Percentiles rank a stretch among this genome's conserved stretches.
Conservation (phyloP, 1,140 invertebrate genomes). For the Hermatobates lingyangjiaoensis region DNA sequence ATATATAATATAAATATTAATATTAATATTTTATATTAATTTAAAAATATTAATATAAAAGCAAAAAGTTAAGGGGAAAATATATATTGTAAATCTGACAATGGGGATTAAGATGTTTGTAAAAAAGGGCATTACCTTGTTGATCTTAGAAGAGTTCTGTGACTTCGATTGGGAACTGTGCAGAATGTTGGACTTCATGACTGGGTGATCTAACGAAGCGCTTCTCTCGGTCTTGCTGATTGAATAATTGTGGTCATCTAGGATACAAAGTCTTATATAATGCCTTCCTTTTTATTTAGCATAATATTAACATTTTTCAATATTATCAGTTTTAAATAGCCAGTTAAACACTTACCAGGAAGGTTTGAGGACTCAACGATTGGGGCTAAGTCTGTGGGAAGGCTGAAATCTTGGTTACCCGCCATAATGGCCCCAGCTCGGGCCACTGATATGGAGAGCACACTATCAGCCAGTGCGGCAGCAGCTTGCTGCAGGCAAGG, state of each 20-base stretch:
- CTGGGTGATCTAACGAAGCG: background rate
- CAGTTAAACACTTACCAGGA: slow-evolving; percentile 6
- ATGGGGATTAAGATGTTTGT: too few species aligned
- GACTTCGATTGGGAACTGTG: slow-evolving; percentile 4
- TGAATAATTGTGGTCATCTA: background rate
- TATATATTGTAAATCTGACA: too few species aligned
- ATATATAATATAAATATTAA: too few species aligned
- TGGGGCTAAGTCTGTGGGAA: slow-evolving; percentile 45
- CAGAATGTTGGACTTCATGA: slow-evolving; percentile 1
- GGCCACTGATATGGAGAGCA: slow-evolving; percentile 63
- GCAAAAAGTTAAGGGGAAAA: too few species aligned
- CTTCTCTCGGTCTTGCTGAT: background rate
- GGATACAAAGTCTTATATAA: background rate
- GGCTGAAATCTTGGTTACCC: slow-evolving; percentile 1
- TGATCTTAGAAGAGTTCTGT: slow-evolving; percentile 9
- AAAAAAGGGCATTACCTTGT: slow-evolving; percentile 4
- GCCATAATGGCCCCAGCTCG: slow-evolving; percentile 53
- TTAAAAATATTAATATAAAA: too few species aligned
- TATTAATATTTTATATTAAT: too few species aligned
- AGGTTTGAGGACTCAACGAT: slow-evolving; percentile 57
- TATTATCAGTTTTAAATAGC: too few species aligned
- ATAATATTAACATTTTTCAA: too few species aligned
- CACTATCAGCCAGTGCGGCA: slow-evolving; percentile 72
- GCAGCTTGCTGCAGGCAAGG: slow-evolving; percentile 49
- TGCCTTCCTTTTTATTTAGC: too few species aligned